Percentiles rank a stretch among this genome's conserved stretches.
Evolutionary conservation across 2,113 vertebrate genomes (phyloP).

Genomic region (rat (Rattus norvegicus)): DNA sequence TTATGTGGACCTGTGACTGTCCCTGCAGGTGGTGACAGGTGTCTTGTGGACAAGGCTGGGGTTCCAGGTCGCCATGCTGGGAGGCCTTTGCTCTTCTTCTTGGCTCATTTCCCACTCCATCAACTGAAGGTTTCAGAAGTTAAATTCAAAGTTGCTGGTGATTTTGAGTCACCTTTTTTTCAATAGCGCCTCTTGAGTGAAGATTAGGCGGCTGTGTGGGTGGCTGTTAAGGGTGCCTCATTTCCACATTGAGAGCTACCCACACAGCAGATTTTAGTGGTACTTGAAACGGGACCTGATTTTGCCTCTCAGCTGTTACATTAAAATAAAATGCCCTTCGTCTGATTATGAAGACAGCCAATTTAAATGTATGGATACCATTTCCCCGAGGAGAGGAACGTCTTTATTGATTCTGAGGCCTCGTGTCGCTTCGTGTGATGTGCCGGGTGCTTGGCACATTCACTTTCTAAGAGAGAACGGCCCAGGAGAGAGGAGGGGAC

Average conservation of each 20-base stretch:
- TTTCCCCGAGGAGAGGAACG: background rate
- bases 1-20: background rate
- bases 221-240: conserved; percentile 69
- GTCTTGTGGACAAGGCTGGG: rapidly evolving
- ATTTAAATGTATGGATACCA: conserved; percentile 31
- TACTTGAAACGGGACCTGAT: conserved; percentile 73
- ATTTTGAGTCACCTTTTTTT: conserved; percentile 71
- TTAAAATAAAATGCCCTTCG: conserved; percentile 75
- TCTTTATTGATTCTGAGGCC: conserved; percentile 18
- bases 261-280: conserved; percentile 76
- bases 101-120: background rate
- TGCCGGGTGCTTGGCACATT: rapidly evolving
- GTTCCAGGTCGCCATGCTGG: rapidly evolving
- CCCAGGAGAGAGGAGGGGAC: background rate
- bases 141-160: conserved; percentile 70
- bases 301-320: conserved; percentile 77
- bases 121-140: conserved; percentile 52
- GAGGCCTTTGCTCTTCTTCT: background rate
- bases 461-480: background rate
- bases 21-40: background rate
- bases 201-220: conserved; percentile 74
- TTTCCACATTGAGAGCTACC: conserved; percentile 69
- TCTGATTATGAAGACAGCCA: conserved; percentile 46
- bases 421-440: background rate
- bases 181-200: conserved; percentile 72